Conservation (phyloP, 2,797 vertebrate species). For the Columba guinea region DNA sequence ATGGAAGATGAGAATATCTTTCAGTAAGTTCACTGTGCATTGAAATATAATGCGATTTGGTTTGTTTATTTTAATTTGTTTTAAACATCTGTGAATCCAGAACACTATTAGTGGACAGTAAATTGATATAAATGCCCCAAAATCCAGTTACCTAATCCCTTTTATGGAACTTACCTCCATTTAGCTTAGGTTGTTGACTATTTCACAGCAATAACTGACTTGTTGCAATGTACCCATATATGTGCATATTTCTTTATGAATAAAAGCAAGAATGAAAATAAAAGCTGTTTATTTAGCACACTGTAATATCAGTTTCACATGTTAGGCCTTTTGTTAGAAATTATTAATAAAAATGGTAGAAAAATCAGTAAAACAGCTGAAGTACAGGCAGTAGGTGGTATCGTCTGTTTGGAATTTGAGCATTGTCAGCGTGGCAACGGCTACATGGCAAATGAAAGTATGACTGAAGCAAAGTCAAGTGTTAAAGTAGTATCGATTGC, state of each 20-base stretch:
- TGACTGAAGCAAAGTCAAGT: neutral
- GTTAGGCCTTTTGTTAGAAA: neutral
- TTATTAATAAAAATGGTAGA: neutral
- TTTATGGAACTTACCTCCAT: neutral
- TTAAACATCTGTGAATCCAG: neutral
- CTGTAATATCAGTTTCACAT: fast-evolving
- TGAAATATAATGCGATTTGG: neutral
- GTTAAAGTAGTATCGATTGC: neutral
- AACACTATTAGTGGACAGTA: neutral
- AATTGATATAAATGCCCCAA: neutral
- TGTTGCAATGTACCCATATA: neutral
- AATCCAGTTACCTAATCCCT: neutral
- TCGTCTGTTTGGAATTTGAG: neutral
- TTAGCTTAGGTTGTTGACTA: neutral
- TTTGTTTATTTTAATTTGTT: neutral
- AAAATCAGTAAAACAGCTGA: neutral
- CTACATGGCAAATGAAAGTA: neutral
- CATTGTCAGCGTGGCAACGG: neutral
- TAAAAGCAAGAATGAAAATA: neutral
- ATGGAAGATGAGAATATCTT: neutral
- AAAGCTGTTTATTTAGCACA: neutral
- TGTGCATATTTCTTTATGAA: neutral
- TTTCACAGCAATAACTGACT: neutral
- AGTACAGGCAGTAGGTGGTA: neutral
- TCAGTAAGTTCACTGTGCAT: neutral